phyloP scores from a whole-genome alignment of 2,113 vertebrate species.

The Gnathonemus echidnorhynchus region DNA sequence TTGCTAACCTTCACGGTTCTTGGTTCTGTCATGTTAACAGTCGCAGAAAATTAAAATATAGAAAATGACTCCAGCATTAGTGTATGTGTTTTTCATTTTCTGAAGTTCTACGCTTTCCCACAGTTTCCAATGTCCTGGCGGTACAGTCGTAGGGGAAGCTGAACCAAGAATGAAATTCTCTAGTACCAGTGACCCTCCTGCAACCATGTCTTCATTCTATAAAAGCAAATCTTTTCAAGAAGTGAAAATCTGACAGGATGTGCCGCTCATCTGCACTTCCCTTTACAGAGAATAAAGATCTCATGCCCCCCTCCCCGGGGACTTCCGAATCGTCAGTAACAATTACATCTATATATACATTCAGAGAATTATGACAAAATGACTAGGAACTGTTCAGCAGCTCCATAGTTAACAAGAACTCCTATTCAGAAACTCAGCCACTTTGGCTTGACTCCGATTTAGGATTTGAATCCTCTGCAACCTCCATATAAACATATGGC shows the following conservation, averaged over 20 bases:
- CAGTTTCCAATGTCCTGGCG: neutral
- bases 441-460: neutral
- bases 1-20: neutral
- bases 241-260: neutral
- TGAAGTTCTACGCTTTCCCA: neutral
- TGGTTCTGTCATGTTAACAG: neutral
- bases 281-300: neutral
- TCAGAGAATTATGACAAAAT: neutral
- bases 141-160: slow-evolving; percentile 20
- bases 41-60: neutral
- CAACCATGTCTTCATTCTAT: slow-evolving; percentile 1
- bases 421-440: neutral
- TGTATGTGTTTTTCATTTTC: neutral
- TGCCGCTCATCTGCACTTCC: neutral
- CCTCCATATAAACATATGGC: neutral
- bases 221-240: neutral
- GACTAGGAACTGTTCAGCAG: neutral
- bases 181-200: slow-evolving; percentile 22
- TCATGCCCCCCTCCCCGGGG: neutral
- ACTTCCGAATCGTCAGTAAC: neutral
- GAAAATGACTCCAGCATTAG: neutral
- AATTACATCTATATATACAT: neutral
- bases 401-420: neutral
- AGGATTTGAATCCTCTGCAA: neutral
- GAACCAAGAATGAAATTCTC: neutral